Evolutionary conservation across 2,113 vertebrate species (phyloP), one percentile per base, ranked within the genome.

Genomic region (Sceloporus tristichus): DNA sequence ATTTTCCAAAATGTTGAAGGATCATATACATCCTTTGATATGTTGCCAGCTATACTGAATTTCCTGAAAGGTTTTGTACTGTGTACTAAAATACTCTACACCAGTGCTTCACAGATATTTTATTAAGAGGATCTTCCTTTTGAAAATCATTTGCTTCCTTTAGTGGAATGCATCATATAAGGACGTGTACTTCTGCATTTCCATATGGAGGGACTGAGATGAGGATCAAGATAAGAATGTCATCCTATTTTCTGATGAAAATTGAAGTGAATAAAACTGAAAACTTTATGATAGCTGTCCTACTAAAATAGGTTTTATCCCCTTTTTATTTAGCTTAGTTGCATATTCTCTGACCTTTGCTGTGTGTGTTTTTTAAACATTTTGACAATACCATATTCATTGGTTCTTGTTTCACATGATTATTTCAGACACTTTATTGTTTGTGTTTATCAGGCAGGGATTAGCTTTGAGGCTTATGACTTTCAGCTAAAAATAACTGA

Each of bases 401-500:
- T 94, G 90, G 87, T 90, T 94, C 74, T 80, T 85, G 40, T 87
- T 93, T 86, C 87, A 90, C 90, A 75, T 89, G 85, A 92, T 95
- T 82, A 81, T 94, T 93, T 92, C 84, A 82, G 89, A 89, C 86
- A 89, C 91, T 93, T 73, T 86, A 89, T 68, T 34, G 18, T 90
- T 90, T 93, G 54, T 93, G 93, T 94, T 93, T 92, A 80, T 91
- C 89, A 82, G 0, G 70, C 81, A 59, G 82, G 23, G 88, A 90
- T 62, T 91, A 87, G 86, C 90, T 94, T 90, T 85, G 83, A 93
- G 92, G 88, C 90, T 94, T 93, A 78, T 68, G 85, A 92, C 91
- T 91, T 94, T 90, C 89, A 92, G 88, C 91, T 95, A 90, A 94
- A 90, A 93, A 68, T 84, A 94, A 70, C 40, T 81, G 70, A 90